Evolutionary conservation across 2,113 vertebrate genomes (phyloP).

Genomic region (Nibea albiflora): DNA sequence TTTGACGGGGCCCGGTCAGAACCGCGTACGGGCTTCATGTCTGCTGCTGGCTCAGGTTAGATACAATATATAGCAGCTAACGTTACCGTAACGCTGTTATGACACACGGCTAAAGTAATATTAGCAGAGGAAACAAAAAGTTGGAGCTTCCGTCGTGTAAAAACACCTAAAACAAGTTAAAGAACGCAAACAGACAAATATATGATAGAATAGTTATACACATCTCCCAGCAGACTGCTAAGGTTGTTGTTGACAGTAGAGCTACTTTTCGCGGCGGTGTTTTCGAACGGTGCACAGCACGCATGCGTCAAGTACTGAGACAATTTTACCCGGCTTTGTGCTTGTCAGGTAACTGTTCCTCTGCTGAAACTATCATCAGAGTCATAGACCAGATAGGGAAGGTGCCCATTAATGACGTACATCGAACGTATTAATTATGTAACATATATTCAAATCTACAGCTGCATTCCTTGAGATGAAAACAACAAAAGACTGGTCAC

Average conservation of each 20-base stretch:
- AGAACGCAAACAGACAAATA: background rate
- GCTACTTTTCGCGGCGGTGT: conserved; percentile 40
- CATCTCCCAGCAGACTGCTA: rapidly evolving
- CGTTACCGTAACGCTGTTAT: background rate
- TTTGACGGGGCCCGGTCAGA: conserved; percentile 64
- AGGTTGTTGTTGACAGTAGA: background rate
- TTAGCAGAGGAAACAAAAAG: background rate
- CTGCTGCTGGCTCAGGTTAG: background rate
- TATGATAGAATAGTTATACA: background rate
- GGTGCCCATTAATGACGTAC: background rate
- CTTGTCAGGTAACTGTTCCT: background rate
- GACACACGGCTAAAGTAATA: background rate
- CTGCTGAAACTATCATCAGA: no score
- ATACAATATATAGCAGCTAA: background rate
- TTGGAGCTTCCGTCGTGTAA: rapidly evolving
- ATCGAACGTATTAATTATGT: rapidly evolving
- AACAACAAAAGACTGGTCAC: background rate
- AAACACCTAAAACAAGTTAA: background rate
- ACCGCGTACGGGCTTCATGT: conserved; percentile 76
- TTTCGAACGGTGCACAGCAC: conserved; percentile 32
- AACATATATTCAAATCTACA: rapidly evolving
- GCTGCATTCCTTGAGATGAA: rapidly evolving
- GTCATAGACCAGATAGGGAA: background rate
- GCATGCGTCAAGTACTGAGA: background rate
- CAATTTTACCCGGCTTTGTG: rapidly evolving